phyloP scores from a whole-genome alignment of 2,888 invertebrate species.

The Alloscopus bannaensis region DNA sequence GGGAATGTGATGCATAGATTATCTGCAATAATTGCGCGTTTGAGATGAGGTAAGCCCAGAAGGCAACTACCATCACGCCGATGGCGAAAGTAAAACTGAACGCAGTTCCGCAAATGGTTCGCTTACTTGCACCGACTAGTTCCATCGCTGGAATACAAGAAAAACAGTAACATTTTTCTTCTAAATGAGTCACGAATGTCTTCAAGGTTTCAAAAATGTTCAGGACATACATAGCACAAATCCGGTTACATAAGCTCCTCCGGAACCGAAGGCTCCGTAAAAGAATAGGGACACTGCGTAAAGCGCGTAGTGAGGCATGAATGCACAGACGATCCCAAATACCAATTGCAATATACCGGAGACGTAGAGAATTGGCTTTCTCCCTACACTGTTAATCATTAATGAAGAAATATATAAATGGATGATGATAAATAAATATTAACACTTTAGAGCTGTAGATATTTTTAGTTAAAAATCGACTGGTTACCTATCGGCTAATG shows the following conservation, averaged over 20 bases:
- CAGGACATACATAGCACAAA: slow-evolving; percentile 80
- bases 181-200: neutral
- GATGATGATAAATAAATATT: slow-evolving; percentile 1
- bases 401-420: neutral
- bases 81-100: slow-evolving; percentile 41
- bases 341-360: slow-evolving; percentile 43
- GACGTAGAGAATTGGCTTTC: slow-evolving; percentile 40
- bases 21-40: slow-evolving; percentile 80
- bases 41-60: slow-evolving; percentile 79
- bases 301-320: slow-evolving; percentile 29
- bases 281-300: slow-evolving; percentile 27
- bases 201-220: neutral
- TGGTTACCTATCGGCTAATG: slow-evolving; percentile 83
- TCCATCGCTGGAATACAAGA: slow-evolving; percentile 77
- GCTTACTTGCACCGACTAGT: slow-evolving; percentile 24
- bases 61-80: slow-evolving; percentile 39
- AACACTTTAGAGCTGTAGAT: neutral
- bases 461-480: neutral
- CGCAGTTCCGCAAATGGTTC: slow-evolving; percentile 67
- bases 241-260: slow-evolving; percentile 48
- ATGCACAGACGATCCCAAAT: slow-evolving; percentile 37
- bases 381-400: slow-evolving; percentile 27
- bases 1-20: slow-evolving; percentile 85
- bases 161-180: neutral
- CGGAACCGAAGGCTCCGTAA: slow-evolving; percentile 44